Evolutionary conservation across 1,140 invertebrate genomes (phyloP), one percentile per base, ranked within the genome.

Genomic region (Paralvinella palmiformis): DNA sequence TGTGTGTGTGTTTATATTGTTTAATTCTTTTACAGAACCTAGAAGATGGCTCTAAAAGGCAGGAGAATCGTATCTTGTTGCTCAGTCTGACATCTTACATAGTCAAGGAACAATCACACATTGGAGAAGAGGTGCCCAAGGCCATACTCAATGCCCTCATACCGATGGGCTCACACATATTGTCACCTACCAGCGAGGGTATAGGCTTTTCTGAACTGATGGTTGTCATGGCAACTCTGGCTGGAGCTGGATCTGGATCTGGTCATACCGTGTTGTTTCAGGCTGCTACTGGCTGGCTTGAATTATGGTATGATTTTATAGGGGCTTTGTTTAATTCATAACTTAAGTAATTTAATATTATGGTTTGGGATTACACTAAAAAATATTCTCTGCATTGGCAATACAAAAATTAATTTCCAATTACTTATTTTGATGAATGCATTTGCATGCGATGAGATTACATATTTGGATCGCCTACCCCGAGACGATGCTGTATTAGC

Each of bases 211-310:
- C 88, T 6, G 89, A 91, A 72, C 82, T 95, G 15, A 88, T 96
- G 83, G 85, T 88, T 66, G 87, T 92, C 4, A 79, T 83, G 81
- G 89, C 90, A 2, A 91, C 88, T 2, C 79, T 96, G 61, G 92
- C 92, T 0, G 89, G 91, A 75, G 88, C 89, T 33, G 88, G 90
- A 7, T 84, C 85, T 10, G 78, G 80, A 0, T 87, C 87, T 29
- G 90, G 92, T 0, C 92, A 96, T 78, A 77, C 86, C 1, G 81
- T 86, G 24, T 76, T 96, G 3, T 93, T 96, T 72, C 86, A 88
- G 66, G 89, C 91, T 3, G 86, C 89, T 0, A 85, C 88, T 6
- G 80, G 84, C 27, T 96, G 92, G 92, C 82, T 96, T 24, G 74
- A 80, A 56, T 61, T 76, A 41, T 84, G 82, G 82, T 83, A 68